Evolutionary conservation across 1,140 invertebrate genomes (phyloP).

Genomic region (Aethina tumida): DNA sequence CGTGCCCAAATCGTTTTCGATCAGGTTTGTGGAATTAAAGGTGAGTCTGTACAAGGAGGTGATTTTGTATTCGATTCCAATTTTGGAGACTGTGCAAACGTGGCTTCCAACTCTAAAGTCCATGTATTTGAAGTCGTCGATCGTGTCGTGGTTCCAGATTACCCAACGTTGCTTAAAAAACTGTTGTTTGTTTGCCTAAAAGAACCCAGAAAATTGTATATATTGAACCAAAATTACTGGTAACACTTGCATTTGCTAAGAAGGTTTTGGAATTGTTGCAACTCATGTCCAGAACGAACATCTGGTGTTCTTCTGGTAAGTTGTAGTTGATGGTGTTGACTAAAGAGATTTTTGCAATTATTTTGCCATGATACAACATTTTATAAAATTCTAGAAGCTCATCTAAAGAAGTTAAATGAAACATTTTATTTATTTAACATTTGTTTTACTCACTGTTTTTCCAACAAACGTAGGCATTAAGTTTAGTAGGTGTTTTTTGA

Average conservation of each 20-base stretch:
- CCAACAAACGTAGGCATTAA: slow-evolving; percentile 9
- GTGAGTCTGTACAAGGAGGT: slow-evolving; percentile 9
- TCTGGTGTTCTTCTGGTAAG: slow-evolving; percentile 2
- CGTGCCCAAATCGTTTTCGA: slow-evolving; percentile 5
- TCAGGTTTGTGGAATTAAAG: slow-evolving; percentile 1
- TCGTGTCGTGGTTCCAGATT: background rate
- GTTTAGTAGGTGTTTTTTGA: slow-evolving; percentile 5
- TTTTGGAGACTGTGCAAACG: slow-evolving; percentile 8
- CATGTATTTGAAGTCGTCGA: slow-evolving; percentile 1
- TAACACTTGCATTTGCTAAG: slow-evolving; percentile 1
- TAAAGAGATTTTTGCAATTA: background rate
- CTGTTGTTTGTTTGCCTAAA: slow-evolving; percentile 6
- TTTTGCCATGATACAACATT: background rate
- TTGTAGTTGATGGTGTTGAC: background rate
- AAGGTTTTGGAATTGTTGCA: slow-evolving; percentile 1
- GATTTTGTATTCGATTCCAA: slow-evolving; percentile 1
- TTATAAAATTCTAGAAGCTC: background rate
- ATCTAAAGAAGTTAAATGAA: slow-evolving; percentile 1
- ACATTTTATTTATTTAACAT: background rate
- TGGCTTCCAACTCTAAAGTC: slow-evolving; percentile 10
- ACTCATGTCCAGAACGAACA: slow-evolving; percentile 2
- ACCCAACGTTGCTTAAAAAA: slow-evolving; percentile 13
- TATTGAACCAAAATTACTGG: no score
- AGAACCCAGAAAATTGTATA: no score
- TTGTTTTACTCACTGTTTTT: slow-evolving; percentile 1